Conservation (phyloP, 2,113 vertebrate species). For the Gymnocephalus cernua region DNA sequence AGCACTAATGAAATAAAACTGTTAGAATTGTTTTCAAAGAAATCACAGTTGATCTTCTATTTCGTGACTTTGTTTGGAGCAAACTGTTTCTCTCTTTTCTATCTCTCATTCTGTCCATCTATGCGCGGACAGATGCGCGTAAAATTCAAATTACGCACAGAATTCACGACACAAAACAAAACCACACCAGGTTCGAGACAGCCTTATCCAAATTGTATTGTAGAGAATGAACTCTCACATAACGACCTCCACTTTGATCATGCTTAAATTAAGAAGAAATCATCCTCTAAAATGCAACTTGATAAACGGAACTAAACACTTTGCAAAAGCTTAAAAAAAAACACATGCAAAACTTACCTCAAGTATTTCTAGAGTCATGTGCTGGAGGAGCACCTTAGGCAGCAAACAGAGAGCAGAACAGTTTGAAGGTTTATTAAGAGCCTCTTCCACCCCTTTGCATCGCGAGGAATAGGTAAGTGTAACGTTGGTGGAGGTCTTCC, state of each 20-base stretch:
- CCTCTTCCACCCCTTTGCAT: constrained; percentile 6
- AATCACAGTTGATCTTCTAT: neutral
- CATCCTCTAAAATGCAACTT: neutral
- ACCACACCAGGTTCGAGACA: neutral
- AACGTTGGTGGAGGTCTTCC: constrained; percentile 51
- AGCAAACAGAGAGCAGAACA: constrained; percentile 7
- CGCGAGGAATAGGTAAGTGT: constrained; percentile 33
- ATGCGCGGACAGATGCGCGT: constrained; percentile 19
- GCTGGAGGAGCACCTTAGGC: constrained; percentile 40
- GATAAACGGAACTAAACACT: neutral
- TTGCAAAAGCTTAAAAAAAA: neutral
- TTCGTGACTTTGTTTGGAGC: neutral
- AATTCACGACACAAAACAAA: neutral
- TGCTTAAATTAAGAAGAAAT: neutral
- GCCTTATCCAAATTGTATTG: neutral
- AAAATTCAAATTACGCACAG: constrained; percentile 61
- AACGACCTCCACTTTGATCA: neutral
- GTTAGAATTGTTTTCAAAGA: neutral
- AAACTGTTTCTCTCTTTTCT: neutral
- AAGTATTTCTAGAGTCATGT: constrained; percentile 65
- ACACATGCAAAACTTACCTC: constrained; percentile 52
- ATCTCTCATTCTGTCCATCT: neutral
- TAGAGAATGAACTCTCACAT: neutral
- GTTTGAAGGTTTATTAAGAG: constrained; percentile 14
- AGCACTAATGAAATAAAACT: neutral